Base-by-base conservation (phyloP, 2,113 vertebrate species). In the Cichladusa arquata region DNA sequence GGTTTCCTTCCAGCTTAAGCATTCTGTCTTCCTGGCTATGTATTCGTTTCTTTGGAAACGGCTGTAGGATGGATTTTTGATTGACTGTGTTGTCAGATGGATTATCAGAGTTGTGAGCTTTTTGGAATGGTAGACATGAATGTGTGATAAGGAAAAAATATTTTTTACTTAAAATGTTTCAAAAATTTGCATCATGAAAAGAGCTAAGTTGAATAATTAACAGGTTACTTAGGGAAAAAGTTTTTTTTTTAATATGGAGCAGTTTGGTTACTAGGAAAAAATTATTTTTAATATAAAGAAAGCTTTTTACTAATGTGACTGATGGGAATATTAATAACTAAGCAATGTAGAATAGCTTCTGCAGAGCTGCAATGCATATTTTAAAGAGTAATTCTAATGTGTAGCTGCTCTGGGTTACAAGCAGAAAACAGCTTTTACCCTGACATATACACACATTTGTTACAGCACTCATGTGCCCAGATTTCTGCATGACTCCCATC, bases 11-110 rank as follows among this genome's bases (percentile, higher is more conserved):
- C 79, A 95, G 93, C 83, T 97, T 89, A 91, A 94, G 93, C 88
- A 91, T 91, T 93, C 89, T 96, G 95, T 85, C 84, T 92, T 84
- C 81, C 74, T 96, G 77, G 90, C 77, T 95, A 69, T 81, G 33
- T 92, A 69, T 88, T 87, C 80, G 77, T 95, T 95, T 95, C 86
- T 94, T 88, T 94, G 97, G 92, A 97, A 94, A 96, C 61, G 92
- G 65, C 79, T 93, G 71, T 87, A 94, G 93, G 90, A 91, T 90
- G 95, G 82, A 86, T 93, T 97, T 96, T 97, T 96, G 96, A 96
- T 82, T 93, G 90, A 93, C 87, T 92, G 51, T 72, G 81, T 82
- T 95, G 74, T 93, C 93, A 96, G 90, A 86, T 88, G 92, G 92
- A 92, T 96, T 96, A 85, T 92, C 87, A 95, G 81, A 96, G 71